Base-by-base conservation (phyloP, 2,888 invertebrate genomes). In the Tetragonula carbonaria region DNA sequence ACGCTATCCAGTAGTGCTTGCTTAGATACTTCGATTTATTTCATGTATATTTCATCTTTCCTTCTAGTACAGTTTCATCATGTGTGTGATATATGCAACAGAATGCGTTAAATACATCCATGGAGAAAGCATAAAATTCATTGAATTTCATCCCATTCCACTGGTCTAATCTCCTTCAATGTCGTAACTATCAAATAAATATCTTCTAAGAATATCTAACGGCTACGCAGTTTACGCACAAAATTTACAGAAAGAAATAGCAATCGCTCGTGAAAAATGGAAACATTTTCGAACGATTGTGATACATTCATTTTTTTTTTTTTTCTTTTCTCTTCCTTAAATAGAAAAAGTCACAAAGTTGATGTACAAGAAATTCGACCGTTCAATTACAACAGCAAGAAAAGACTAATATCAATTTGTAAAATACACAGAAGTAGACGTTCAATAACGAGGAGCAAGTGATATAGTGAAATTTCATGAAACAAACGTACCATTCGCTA, bases 1-100 rank as follows among this genome's bases (percentile, higher is more conserved):
- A 65, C n/a, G n/a, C 65, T 76, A 75, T 71, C 21, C 50, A 18
- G 23, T 76, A 67, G 50, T 75, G 65, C 57, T 57, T 45, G 63
- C 23, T 28, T 70, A 75, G 23, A 38, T 75, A 70, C 33, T 70
- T 38, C 67, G 23, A n/a, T 18, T 59, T 65, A 23, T 33, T 28
- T 51, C 16, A 38, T 33, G 67, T 67, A 67, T n/a, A 59, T n/a
- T 28, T 33, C n/a, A 74, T 68, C 45, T 18, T 28, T 59, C 66
- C 45, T 16, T 33, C 11, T 23, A 38, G 50, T 55, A 50, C 18
- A 14, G 51, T 76, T 28, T 45, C 45, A 45, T 45, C 16, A 33
- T 5, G 33, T 50, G 45, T n/a, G 38, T 18, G 23, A 38, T 21
- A 59, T 23, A 50, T 50, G 23, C 11, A 62, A 50, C n/a, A 59